These are phyloP conservation scores for Drosophila tristis DNA, from an alignment of 1,140 invertebrate species.

Conservation along the genomic window DNA sequence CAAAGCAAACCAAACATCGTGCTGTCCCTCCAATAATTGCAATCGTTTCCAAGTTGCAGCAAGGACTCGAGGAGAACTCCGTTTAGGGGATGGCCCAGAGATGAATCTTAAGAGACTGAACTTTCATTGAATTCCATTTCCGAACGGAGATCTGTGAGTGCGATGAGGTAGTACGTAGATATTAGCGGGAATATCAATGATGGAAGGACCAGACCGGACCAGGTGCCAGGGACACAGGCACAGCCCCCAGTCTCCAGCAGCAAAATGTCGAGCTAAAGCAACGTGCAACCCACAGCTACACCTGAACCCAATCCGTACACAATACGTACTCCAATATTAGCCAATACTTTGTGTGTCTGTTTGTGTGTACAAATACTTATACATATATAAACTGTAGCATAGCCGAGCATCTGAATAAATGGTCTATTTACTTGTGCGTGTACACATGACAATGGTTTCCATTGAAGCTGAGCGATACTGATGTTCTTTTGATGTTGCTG, in stretches of 20 bases:
- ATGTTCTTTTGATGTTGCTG: constrained; percentile 13
- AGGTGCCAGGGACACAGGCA: constrained; percentile 23
- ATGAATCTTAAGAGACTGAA: constrained; percentile 78
- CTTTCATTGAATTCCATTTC: constrained; percentile 59
- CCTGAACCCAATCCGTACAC: background rate
- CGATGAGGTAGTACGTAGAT: constrained; percentile 30
- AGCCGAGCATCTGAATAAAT: constrained; percentile 58
- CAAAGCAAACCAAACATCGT: background rate
- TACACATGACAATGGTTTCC: constrained; percentile 21
- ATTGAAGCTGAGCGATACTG: background rate
- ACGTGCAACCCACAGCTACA: constrained; percentile 3
- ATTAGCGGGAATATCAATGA: constrained; percentile 13
- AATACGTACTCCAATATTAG: background rate
- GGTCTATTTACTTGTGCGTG: constrained; percentile 70
- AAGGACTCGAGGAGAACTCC: constrained; percentile 78
- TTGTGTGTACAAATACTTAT: background rate
- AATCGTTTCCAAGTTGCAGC: constrained; percentile 47
- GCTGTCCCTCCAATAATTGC: background rate
- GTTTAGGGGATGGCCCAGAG: constrained; percentile 49
- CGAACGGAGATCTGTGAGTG: constrained; percentile 28
- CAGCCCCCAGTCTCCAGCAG: background rate
- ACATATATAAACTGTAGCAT: constrained; percentile 18
- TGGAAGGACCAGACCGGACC: constrained; percentile 16
- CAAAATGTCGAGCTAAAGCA: constrained; percentile 25
- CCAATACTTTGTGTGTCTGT: constrained; percentile 1